Base-by-base conservation (phyloP, 2,888 invertebrate species). In the Automeris io region DNA sequence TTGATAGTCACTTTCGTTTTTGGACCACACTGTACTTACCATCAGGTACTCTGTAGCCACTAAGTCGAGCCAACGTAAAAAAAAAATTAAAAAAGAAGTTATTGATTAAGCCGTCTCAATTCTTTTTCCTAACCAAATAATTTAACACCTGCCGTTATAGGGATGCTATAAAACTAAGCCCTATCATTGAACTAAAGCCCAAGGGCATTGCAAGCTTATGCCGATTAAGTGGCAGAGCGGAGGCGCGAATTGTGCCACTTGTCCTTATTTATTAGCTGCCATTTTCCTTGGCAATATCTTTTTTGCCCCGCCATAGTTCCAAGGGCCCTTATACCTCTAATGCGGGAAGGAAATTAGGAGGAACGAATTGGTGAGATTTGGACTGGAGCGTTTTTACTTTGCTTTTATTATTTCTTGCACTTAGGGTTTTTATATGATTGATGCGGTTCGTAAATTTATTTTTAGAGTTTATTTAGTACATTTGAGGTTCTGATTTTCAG, bases 241-340 rank as follows among this genome's bases (percentile, higher is more conserved):
- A 54, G 54, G 57, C 60, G 63, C 51, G 55, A 67, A 70, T 59
- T 63, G 55, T 49, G 53, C 57, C 65, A 69, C 71, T 71, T 60
- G 55, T 50, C 49, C 50, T 76, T 78, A 78, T 79, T 77, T 79
- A 79, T 68, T 63, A 61, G 54, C 60, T 54, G 56, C 68, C 65
- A 70, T 73, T 78, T 70, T 61, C 66, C 54, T 52, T 50, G 51
- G 62, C 60, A 67, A 71, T 71, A 74, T 73, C 66, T 70, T 70
- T 72, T 61, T 57, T 59, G 49, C 53, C 45, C 45, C 39, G n/a
- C 48, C 36, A 39, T 46, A 47, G 45, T 45, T 45, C 35, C 37
- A 33, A 54, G 44, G 54, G 44, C 53, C 43, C 51, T 49, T 47
- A 44, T 45, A 47, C 41, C 51, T 51, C 46, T 60, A 53, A 55